Conservation (phyloP, 1,140 invertebrate genomes). For the Drosophila burlai region DNA sequence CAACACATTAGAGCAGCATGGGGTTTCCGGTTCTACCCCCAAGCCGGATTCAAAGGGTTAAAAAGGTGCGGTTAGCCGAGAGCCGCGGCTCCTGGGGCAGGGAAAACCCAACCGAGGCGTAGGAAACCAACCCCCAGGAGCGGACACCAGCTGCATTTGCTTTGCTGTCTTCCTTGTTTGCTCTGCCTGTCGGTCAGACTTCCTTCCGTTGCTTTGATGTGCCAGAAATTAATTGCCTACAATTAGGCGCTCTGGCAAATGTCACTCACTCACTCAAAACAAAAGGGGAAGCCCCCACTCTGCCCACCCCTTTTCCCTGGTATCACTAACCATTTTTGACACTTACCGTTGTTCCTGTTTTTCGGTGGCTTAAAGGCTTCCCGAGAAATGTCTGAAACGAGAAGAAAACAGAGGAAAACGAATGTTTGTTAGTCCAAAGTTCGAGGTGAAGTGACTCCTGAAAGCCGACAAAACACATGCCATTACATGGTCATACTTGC, state of each 20-base stretch:
- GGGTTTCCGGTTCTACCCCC: conserved; percentile 71
- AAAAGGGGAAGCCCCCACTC: neutral
- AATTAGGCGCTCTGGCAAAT: conserved; percentile 81
- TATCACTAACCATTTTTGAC: conserved; percentile 58
- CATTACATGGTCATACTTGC: conserved; percentile 69
- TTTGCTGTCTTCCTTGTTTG: conserved; percentile 63
- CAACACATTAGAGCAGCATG: conserved; percentile 69
- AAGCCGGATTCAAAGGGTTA: conserved; percentile 73
- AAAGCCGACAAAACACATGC: conserved; percentile 73
- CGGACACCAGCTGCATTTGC: conserved; percentile 81
- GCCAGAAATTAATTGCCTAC: conserved; percentile 85
- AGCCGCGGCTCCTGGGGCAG: conserved; percentile 44
- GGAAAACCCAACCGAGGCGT: conserved; percentile 11
- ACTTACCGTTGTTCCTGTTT: conserved; percentile 75
- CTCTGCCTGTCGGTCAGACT: conserved; percentile 54
- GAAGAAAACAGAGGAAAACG: conserved; percentile 22
- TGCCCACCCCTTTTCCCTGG: neutral
- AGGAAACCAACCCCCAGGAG: conserved; percentile 42
- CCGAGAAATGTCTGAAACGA: conserved; percentile 50
- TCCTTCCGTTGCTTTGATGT: conserved; percentile 77
- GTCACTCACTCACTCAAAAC: conserved; percentile 60
- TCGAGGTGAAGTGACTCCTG: conserved; percentile 44
- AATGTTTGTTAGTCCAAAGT: conserved; percentile 73
- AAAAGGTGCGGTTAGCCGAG: conserved; percentile 79
- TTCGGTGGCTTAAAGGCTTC: conserved; percentile 73